Evolutionary conservation across 2,888 invertebrate species (phyloP).

Genomic region (Andrena dorsata): DNA sequence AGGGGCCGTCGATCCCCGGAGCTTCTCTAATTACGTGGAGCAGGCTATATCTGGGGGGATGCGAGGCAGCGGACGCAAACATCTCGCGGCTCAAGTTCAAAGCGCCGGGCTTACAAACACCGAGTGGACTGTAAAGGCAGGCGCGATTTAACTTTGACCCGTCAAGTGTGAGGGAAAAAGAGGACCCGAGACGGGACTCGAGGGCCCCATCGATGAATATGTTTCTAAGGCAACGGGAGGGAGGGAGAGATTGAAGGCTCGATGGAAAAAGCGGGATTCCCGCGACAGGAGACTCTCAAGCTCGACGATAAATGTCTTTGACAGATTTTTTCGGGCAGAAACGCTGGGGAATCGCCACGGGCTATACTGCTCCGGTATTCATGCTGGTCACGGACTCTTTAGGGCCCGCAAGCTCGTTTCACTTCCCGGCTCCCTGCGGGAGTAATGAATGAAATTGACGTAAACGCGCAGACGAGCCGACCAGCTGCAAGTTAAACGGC

Average conservation of each 20-base stretch:
- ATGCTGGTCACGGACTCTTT: neutral
- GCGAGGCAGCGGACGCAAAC: neutral
- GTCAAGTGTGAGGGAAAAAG: slow-evolving; percentile 45
- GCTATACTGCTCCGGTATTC: neutral
- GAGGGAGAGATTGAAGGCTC: neutral
- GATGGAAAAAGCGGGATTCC: neutral
- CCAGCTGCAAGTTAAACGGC: slow-evolving; percentile 29
- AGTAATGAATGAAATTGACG: slow-evolving; percentile 48
- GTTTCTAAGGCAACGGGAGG: slow-evolving; percentile 11
- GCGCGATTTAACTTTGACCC: slow-evolving; percentile 58
- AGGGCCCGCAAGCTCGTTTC: slow-evolving; percentile 9
- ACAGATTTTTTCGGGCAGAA: neutral
- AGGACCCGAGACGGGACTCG: neutral
- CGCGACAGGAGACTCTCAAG: neutral
- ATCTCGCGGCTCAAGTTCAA: slow-evolving; percentile 50
- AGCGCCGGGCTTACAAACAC: slow-evolving; percentile 49
- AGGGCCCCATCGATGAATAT: neutral
- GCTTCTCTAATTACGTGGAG: slow-evolving; percentile 51
- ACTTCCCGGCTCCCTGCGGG: neutral
- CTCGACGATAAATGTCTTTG: too few species aligned
- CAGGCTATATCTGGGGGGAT: slow-evolving; percentile 36
- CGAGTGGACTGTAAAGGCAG: slow-evolving; percentile 14
- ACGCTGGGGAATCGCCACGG: neutral
- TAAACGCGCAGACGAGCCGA: slow-evolving; percentile 27
- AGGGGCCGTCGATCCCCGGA: neutral